These are phyloP conservation scores for Oreochromis tanganicae DNA, from an alignment of 2,113 vertebrate species.

Conservation along the genomic window DNA sequence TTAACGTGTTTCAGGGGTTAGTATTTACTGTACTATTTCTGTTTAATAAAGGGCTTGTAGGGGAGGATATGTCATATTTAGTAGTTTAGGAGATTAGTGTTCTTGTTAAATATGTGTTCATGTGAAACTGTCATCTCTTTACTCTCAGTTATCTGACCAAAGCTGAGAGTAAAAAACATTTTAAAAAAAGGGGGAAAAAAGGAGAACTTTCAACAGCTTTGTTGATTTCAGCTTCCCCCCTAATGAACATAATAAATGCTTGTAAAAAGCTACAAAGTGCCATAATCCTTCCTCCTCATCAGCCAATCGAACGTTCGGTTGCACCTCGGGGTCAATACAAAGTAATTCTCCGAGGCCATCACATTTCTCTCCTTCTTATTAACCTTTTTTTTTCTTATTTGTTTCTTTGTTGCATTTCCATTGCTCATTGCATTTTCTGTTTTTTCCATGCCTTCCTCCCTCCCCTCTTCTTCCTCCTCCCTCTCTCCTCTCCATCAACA, in stretches of 20 bases:
- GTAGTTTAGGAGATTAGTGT: not conserved
- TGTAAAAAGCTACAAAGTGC: conserved; percentile 4
- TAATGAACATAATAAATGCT: not conserved
- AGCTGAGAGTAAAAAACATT: not conserved
- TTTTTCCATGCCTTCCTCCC: not conserved
- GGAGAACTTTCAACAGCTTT: not conserved
- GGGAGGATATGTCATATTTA: not conserved
- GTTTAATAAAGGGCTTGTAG: not conserved
- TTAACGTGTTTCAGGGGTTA: not conserved
- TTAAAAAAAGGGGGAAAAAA: not conserved
- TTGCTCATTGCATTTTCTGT: conserved; percentile 14
- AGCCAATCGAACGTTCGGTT: not conserved
- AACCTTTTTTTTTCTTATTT: not conserved
- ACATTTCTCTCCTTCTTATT: conserved; percentile 4
- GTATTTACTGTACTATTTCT: not conserved
- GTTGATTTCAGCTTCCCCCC: not conserved
- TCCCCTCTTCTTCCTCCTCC: not conserved
- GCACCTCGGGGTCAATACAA: not conserved
- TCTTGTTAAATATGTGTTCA: not conserved
- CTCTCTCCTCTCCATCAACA: conserved; percentile 23
- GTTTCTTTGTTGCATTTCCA: not conserved
- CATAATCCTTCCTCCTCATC: not conserved
- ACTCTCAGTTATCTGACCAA: not conserved
- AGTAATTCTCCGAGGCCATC: not conserved
- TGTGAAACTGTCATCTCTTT: not conserved